Percentiles rank a stretch among this genome's conserved stretches.
phyloP scores from a whole-genome alignment of 2,797 vertebrate genomes.

The Tenualosa ilisha region DNA sequence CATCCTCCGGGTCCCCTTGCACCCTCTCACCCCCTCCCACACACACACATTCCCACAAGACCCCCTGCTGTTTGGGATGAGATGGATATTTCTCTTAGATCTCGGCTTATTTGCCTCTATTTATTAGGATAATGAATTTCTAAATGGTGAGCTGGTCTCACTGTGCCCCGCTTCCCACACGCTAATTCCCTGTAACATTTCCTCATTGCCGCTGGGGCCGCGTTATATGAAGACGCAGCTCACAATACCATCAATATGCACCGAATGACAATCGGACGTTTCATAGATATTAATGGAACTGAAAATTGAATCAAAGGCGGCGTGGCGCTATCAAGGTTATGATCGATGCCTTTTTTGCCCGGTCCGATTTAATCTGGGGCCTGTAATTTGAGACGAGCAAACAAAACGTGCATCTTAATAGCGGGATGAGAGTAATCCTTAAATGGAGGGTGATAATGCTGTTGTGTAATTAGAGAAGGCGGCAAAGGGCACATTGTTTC shows the following conservation, averaged over 20 bases:
- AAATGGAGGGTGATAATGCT: constrained; percentile 72
- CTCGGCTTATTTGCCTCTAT: constrained; percentile 64
- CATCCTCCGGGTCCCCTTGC: constrained; percentile 43
- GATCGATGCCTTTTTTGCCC: constrained; percentile 79
- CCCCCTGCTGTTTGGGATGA: constrained; percentile 40
- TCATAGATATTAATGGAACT: constrained; percentile 81
- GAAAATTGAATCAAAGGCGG: constrained; percentile 81
- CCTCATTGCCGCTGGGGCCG: constrained; percentile 72
- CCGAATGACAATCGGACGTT: constrained; percentile 77
- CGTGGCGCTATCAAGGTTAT: constrained; percentile 73
- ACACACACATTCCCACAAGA: neutral
- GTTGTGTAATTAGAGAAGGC: constrained; percentile 72
- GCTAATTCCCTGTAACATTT: constrained; percentile 78
- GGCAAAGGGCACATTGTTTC: constrained; percentile 67
- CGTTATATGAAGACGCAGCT: constrained; percentile 72
- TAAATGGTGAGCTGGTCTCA: constrained; percentile 72
- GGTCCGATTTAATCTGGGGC: constrained; percentile 77
- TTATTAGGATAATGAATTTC: constrained; percentile 81
- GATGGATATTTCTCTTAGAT: constrained; percentile 69
- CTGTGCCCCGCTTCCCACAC: constrained; percentile 67
- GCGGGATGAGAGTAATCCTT: constrained; percentile 75
- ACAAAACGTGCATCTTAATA: constrained; percentile 79
- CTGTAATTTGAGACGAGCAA: constrained; percentile 77
- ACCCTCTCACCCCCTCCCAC: neutral
- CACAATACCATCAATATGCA: constrained; percentile 80